Base-by-base conservation (phyloP, 1,140 invertebrate genomes). In the Papilio dardanus region DNA sequence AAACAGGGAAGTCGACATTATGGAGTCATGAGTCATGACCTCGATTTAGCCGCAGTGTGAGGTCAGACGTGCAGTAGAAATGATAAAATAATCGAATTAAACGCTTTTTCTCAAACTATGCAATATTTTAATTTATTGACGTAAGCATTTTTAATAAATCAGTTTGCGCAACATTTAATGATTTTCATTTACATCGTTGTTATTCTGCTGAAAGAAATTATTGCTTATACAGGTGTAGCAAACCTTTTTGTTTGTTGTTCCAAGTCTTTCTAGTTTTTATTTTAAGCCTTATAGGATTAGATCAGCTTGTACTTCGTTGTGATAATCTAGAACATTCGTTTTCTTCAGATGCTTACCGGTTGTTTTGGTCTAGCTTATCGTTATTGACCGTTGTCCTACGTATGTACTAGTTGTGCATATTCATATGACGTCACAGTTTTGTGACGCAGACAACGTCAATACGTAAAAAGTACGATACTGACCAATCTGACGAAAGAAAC, bases 11-110 rank as follows among this genome's bases (percentile, higher is more conserved):
- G 10, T 24, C 54, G 21, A 12, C 54, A 28, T 58, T 58, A 58
- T 62, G 24, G 35, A 40, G 28, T 21, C 50, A 19, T 79, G 78
- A 79, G 66, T 79, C 78, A 79, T 50, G 62, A 42, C 74, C 76
- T 75, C 71, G 46, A 40, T 79, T 62, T 73, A 74, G 74, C 24
- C 69, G 54, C 71, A 77, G 71, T 54, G 65, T 79, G 76, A 77
- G 76, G 78, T 79, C 76, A 77, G 37, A 12, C 24, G n/a, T 30
- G 12, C 3, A 14, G 3, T 62, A 62, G 54, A 62, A 62, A 62
- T 14, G 24, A 62, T 62, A 58, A 28, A 58, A 46, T 46, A 21
- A 54, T 54, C 19, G 21, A 28, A 54, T 12, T 28, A 54, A 54
- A 54, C 50, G 0, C 3, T 4, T 10, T 24, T 54, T 24, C 19